These are phyloP conservation scores for Pyrochroa serraticornis DNA, from an alignment of 2,888 invertebrate genomes.

Conservation along the genomic window DNA sequence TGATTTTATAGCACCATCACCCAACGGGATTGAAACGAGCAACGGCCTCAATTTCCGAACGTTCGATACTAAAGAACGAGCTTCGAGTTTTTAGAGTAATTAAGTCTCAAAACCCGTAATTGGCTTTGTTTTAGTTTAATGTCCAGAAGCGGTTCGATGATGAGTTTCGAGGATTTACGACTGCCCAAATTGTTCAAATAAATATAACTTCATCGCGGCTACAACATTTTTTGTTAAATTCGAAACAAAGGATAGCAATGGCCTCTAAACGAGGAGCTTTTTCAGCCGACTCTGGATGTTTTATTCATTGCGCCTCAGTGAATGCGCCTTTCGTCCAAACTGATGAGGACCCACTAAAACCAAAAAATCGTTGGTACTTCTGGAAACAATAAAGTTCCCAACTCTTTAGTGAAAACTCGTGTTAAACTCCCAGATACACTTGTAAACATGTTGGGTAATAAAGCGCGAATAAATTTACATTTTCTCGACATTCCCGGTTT, in stretches of 20 bases:
- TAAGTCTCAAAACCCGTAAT: conserved; percentile 28
- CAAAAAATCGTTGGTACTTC: conserved; percentile 7
- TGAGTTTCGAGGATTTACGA: conserved; percentile 32
- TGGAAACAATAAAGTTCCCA: conserved; percentile 8
- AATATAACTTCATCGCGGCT: conserved; percentile 44
- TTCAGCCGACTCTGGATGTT: conserved; percentile 28
- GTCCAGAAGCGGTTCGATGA: conserved; percentile 15
- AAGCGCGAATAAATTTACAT: conserved; percentile 36
- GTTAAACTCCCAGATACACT: conserved; percentile 30
- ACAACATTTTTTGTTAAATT: conserved; percentile 33
- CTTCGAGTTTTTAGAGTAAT: conserved; percentile 35
- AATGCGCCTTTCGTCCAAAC: too few relatives aligned
- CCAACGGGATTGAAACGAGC: conserved; percentile 9
- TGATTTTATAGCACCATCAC: too few relatives aligned
- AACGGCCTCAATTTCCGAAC: conserved; percentile 9
- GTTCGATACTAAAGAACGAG: too few relatives aligned
- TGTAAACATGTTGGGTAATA: conserved; percentile 34
- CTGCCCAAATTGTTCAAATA: conserved; percentile 41
- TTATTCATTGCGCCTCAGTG: conserved; percentile 14
- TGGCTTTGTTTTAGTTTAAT: conserved; percentile 34
- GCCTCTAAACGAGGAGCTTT: conserved; percentile 40
- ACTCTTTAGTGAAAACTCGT: conserved; percentile 26
- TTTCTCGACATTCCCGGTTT: conserved; percentile 26
- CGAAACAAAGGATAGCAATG: conserved; percentile 43
- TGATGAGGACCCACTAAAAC: neutral